These are phyloP conservation scores for Glyptemys insculpta DNA, from an alignment of 2,797 vertebrate species.

Conservation along the genomic window DNA sequence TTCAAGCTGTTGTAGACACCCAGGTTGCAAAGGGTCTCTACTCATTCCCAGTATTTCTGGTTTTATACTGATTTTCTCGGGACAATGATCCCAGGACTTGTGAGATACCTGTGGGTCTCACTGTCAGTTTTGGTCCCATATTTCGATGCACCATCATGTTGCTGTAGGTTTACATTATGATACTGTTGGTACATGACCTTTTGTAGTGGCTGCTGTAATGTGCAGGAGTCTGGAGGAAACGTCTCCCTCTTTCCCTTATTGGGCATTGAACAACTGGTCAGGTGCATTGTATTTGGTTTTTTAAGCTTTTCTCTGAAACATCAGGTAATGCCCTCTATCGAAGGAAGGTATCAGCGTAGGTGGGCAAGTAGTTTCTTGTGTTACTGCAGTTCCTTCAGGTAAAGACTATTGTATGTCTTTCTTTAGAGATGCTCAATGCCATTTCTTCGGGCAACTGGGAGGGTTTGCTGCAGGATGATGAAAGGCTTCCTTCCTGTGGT, in stretches of 20 bases:
- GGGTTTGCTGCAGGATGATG: rapidly evolving
- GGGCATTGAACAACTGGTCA: background rate
- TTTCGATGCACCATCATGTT: background rate
- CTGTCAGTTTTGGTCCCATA: background rate
- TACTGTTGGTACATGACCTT: background rate
- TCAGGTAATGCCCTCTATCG: background rate
- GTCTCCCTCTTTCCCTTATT: background rate
- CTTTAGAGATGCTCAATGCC: too few relatives aligned
- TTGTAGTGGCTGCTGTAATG: background rate
- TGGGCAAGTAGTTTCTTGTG: background rate
- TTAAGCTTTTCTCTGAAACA: background rate
- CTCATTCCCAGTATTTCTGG: background rate
- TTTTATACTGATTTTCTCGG: background rate
- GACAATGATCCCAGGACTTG: background rate
- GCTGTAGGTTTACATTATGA: background rate
- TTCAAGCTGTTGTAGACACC: background rate
- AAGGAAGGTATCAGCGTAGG: background rate
- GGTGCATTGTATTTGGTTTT: background rate
- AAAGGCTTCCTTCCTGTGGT: rapidly evolving
- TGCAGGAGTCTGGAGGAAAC: background rate
- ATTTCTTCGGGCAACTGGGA: rapidly evolving
- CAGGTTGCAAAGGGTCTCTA: background rate
- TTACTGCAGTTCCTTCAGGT: background rate
- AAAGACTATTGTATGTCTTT: rapidly evolving
- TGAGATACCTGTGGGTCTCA: background rate